Base-by-base conservation (phyloP, 2,888 invertebrate genomes). In the Mesodorylaimus sp. region DNA sequence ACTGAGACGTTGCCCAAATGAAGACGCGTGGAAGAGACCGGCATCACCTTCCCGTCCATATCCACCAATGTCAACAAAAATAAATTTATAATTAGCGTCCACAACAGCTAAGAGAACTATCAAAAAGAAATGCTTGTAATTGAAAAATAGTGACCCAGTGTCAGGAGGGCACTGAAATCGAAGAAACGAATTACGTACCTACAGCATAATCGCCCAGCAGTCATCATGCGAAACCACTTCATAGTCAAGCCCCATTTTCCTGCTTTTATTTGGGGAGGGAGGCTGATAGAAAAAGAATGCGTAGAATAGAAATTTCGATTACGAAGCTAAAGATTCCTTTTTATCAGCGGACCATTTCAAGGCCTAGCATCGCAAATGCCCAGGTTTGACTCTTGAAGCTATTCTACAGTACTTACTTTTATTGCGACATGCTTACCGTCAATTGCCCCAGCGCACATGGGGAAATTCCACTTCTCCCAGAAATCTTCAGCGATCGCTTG, bases 401-500 rank as follows among this genome's bases (percentile, higher is more conserved):
- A n/a, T 26, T 26, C 7, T 7, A 26, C 13, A 7, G 7, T n/a
- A 24, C 24, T 21, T 24, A 13, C 24, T 26, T 44, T 21, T 24
- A 44, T 44, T 10, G 19, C 21, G 26, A 44, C 44, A 19, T 44
- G 44, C 19, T 44, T 44, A n/a, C 44, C 44, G 21, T 39, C 21
- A 7, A 39, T 39, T 39, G 41, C 41, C 7, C 41, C 41, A 39
- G 21, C 21, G 21, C 44, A 44, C 19, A 24, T 16, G 5, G 44
- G 44, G 25, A 44, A 44, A 25, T 44, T 23, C 44, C 44, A 44
- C 21, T 25, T 13, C 7, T 13, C 25, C 7, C 25, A 5, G 25
- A 44, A 44, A 7, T 44, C 44, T 7, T 26, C 24, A 5, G 27
- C 27, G 13, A 44, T 44, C 19, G 5, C 7, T 10, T 10, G 5